Conservation (phyloP, 2,888 invertebrate genomes). For the Chrysopilus asiliformis region DNA sequence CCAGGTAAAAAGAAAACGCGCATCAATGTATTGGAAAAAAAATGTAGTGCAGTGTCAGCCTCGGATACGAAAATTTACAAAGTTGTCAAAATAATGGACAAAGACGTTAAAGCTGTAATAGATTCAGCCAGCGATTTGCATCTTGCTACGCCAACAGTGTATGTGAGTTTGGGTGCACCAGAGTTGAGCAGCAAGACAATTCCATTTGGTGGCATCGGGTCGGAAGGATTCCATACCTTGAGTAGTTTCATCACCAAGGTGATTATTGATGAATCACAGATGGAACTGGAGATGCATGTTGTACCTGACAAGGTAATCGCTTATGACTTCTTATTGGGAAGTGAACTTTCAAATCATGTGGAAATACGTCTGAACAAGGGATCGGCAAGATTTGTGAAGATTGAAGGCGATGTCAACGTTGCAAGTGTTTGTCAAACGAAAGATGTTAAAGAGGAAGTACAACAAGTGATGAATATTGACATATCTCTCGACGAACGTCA, state of each 20-base stretch:
- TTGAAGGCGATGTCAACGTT: neutral
- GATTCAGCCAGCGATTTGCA: slow-evolving; percentile 1
- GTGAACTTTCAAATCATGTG: neutral
- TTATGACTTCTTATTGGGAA: neutral
- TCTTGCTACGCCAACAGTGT: neutral
- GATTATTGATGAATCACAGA: neutral
- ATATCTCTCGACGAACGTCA: neutral
- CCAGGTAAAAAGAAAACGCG: slow-evolving; percentile 1
- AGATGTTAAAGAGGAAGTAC: too few relatives aligned
- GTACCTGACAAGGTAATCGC: neutral
- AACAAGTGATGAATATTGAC: neutral
- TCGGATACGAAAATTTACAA: neutral
- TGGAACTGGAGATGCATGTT: neutral
- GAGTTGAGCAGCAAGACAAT: neutral
- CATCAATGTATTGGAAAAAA: too few relatives aligned
- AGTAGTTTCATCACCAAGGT: neutral
- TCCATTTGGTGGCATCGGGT: neutral
- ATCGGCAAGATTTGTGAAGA: neutral
- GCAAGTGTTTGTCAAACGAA: too few relatives aligned
- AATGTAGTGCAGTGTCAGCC: neutral
- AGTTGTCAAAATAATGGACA: slow-evolving; percentile 1
- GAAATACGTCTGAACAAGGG: neutral
- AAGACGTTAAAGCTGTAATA: neutral
- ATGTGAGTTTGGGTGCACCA: neutral
- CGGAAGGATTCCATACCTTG: neutral